Evolutionary conservation across 2,797 vertebrate genomes (phyloP).

Genomic region (Tauraco hartlaubi): DNA sequence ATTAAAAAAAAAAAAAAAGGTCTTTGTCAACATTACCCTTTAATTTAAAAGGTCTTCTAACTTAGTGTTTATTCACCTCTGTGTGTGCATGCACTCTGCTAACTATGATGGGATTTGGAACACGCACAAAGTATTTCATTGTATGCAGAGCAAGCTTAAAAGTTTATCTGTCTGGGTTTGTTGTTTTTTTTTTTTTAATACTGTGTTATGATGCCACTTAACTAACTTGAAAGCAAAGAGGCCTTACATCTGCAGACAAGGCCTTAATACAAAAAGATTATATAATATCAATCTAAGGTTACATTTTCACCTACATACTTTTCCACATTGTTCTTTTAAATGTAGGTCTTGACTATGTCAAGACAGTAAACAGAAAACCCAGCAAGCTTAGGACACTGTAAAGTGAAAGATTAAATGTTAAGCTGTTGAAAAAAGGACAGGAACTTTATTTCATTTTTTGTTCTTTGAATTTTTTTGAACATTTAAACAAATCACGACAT

Average conservation of each 20-base stretch:
- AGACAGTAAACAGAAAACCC: neutral
- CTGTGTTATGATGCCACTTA: neutral
- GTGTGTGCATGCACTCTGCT: too few relatives aligned
- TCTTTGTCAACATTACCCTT: neutral
- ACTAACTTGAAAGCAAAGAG: neutral
- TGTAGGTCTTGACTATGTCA: neutral
- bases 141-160: neutral
- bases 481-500: neutral
- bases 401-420: neutral
- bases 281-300: neutral
- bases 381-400: neutral
- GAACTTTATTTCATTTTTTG: rapidly evolving
- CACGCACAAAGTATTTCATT: neutral
- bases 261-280: neutral
- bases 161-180: neutral
- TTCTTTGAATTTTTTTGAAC: neutral
- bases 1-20: neutral
- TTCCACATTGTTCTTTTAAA: neutral
- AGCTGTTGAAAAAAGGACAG: neutral
- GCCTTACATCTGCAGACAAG: neutral
- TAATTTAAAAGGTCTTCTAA: neutral
- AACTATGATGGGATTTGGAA: neutral
- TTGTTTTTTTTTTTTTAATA: neutral
- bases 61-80: neutral
- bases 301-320: neutral